Evolutionary conservation across 2,113 vertebrate genomes (phyloP).

Genomic region (Platichthys stellatus): DNA sequence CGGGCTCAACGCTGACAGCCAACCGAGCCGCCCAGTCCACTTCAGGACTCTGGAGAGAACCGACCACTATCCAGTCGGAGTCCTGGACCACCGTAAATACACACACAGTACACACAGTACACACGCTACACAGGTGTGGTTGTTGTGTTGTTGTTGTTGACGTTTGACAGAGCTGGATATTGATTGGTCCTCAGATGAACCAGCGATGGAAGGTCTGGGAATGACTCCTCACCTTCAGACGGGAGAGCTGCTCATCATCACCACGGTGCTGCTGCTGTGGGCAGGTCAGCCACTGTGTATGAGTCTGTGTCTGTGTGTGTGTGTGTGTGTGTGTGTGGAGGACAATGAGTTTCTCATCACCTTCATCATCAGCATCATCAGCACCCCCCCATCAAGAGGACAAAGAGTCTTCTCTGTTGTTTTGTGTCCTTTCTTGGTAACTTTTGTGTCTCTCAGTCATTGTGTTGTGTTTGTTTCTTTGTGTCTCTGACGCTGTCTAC

Average conservation of each 20-base stretch:
- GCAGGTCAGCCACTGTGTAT: slow-evolving; percentile 83
- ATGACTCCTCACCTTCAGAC: slow-evolving; percentile 91
- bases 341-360: too few species aligned
- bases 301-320: background rate
- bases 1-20: slow-evolving; percentile 89
- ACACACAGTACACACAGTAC: background rate
- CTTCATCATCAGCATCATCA: too few species aligned
- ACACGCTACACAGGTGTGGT: background rate
- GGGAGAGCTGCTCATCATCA: slow-evolving; percentile 94
- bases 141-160: background rate
- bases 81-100: slow-evolving; percentile 72
- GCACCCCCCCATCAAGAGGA: background rate
- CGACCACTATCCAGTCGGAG: slow-evolving; percentile 84
- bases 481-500: too few species aligned
- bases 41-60: slow-evolving; percentile 93
- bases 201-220: slow-evolving; percentile 93
- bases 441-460: background rate
- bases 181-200: slow-evolving; percentile 85
- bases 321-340: too few species aligned
- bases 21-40: slow-evolving; percentile 89
- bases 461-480: background rate
- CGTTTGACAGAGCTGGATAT: background rate
- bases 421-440: background rate
- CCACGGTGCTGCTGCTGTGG: slow-evolving; percentile 96
- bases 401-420: background rate